Conservation (phyloP, 1,140 invertebrate species). For the Drosophila navojoa region DNA sequence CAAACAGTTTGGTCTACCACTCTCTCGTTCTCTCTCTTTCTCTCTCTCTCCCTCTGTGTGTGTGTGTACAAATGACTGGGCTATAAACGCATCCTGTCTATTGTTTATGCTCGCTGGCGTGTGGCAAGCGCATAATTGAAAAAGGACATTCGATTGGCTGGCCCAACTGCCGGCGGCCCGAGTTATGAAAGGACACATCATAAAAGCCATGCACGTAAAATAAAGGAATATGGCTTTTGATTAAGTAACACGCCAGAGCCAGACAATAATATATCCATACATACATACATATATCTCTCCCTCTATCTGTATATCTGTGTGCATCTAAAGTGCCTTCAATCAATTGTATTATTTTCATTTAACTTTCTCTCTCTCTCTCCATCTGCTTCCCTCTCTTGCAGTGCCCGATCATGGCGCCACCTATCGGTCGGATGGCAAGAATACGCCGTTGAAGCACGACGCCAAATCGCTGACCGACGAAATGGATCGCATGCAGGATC, state of each 20-base stretch:
- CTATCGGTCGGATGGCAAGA: conserved; percentile 66
- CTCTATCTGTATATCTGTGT: not conserved
- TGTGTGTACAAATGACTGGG: conserved; percentile 67
- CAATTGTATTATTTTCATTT: conserved; percentile 41
- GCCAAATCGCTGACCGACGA: conserved; percentile 76
- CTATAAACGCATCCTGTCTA: conserved; percentile 81
- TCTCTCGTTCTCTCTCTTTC: not conserved
- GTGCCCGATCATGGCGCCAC: conserved; percentile 71
- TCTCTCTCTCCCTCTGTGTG: conserved; percentile 1
- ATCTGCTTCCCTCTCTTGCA: conserved; percentile 23
- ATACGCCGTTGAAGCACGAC: conserved; percentile 64
- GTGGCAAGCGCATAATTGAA: conserved; percentile 79
- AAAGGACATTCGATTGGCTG: conserved; percentile 75
- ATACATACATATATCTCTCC: conserved; percentile 27
- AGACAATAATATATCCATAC: conserved; percentile 24
- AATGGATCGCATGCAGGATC: conserved; percentile 72
- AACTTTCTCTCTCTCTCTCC: not conserved
- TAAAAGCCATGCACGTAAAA: conserved; percentile 55
- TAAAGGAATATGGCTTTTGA: conserved; percentile 57
- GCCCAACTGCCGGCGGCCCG: conserved; percentile 37
- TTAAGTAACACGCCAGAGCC: conserved; percentile 53
- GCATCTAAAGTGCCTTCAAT: conserved; percentile 18
- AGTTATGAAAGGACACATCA: conserved; percentile 59
- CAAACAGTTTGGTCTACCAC: conserved; percentile 67
- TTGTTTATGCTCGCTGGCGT: conserved; percentile 78